Conservation (phyloP, 2,888 invertebrate species). For the Esperia sulphurella region DNA sequence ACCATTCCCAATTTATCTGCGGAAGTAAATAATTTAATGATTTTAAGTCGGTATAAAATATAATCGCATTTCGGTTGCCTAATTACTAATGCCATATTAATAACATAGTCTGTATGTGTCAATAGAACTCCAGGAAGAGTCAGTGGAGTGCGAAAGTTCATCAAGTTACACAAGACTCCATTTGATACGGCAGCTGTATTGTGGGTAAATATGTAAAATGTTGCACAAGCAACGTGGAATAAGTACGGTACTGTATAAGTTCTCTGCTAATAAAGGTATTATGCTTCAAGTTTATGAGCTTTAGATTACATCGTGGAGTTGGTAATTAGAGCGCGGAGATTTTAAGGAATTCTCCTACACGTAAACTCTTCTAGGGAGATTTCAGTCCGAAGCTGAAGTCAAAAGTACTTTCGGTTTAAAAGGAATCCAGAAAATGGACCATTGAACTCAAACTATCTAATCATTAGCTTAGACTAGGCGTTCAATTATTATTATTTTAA, state of each 20-base stretch:
- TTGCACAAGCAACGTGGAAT: slow-evolving; percentile 1
- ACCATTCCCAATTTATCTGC: background rate
- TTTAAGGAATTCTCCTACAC: no score
- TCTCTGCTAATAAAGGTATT: background rate
- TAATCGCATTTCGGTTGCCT: slow-evolving; percentile 9
- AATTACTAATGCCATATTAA: slow-evolving; percentile 18
- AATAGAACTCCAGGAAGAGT: slow-evolving; percentile 31
- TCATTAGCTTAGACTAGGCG: no score
- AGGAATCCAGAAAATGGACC: no score
- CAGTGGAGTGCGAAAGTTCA: slow-evolving; percentile 46
- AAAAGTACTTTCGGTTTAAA: no score
- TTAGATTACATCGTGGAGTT: no score
- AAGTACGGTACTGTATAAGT: background rate
- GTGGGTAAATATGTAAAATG: background rate
- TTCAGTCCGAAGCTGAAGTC: no score
- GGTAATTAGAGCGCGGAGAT: no score
- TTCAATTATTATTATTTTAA: no score
- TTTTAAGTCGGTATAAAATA: background rate
- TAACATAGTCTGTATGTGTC: slow-evolving; percentile 14
- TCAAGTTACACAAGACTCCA: slow-evolving; percentile 40
- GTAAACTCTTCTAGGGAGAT: no score
- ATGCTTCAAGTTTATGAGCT: background rate
- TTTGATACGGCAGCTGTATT: slow-evolving; percentile 40
- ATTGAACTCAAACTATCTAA: no score
- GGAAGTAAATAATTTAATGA: no score